A percentile compares a stretch with the other conserved stretches of the same genome.
Evolutionary conservation across 2,888 invertebrate genomes (phyloP).

Genomic region (Hesperia comma): DNA sequence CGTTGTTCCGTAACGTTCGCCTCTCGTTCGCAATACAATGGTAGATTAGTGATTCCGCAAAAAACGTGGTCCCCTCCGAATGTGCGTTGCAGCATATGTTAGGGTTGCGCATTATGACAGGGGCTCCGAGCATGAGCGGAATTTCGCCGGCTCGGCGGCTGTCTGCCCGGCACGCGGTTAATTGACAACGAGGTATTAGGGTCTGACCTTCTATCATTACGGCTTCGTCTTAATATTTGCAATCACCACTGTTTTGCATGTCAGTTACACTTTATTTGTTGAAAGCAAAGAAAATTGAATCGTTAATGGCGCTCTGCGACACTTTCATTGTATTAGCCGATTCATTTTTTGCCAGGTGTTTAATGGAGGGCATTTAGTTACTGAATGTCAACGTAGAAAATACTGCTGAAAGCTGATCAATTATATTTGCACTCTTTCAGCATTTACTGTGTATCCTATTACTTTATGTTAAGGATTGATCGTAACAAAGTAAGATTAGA

Average conservation of each 20-base stretch:
- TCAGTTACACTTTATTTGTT: neutral
- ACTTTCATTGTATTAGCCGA: neutral
- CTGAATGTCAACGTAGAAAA: too few relatives aligned
- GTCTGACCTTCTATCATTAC: slow-evolving; percentile 68
- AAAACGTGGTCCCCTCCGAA: slow-evolving; percentile 43
- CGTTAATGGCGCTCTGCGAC: neutral
- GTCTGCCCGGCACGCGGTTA: slow-evolving; percentile 34
- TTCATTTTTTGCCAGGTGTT: neutral
- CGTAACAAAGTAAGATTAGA: neutral
- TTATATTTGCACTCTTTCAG: too few relatives aligned
- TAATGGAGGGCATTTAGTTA: neutral
- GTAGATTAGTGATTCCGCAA: slow-evolving; percentile 51
- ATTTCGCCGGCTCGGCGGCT: slow-evolving; percentile 30
- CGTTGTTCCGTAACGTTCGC: slow-evolving; percentile 59
- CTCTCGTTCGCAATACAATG: slow-evolving; percentile 59
- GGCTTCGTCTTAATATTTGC: slow-evolving; percentile 56
- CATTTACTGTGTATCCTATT: too few relatives aligned
- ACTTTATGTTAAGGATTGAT: too few relatives aligned
- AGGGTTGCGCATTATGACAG: slow-evolving; percentile 63
- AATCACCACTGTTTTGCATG: slow-evolving; percentile 10
- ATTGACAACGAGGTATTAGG: slow-evolving; percentile 44
- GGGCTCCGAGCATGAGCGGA: slow-evolving; percentile 31
- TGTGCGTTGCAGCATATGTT: slow-evolving; percentile 44
- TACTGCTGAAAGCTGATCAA: too few relatives aligned
- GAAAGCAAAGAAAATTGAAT: neutral